phyloP scores from a whole-genome alignment of 1,140 invertebrate species.

The Latrodectus geometricus region DNA sequence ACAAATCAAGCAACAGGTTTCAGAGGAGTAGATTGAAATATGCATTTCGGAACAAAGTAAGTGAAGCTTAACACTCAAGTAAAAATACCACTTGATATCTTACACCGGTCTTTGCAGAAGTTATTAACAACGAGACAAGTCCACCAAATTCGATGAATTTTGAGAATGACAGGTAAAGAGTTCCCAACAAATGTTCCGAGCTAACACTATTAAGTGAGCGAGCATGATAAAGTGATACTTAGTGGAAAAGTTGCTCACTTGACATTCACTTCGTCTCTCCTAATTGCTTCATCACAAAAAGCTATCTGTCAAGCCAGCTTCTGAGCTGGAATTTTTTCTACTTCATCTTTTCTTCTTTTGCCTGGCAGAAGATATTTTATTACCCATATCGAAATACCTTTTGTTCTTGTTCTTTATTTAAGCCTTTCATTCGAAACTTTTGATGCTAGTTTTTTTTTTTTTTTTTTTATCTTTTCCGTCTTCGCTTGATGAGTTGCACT shows the following conservation, averaged over 20 bases:
- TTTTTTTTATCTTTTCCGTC: background rate
- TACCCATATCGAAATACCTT: background rate
- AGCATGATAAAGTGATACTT: slow-evolving; percentile 53
- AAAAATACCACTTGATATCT: background rate
- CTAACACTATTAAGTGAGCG: slow-evolving; percentile 46
- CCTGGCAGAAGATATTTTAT: slow-evolving; percentile 41
- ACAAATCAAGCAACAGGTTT: slow-evolving; percentile 4
- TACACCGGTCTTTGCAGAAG: slow-evolving; percentile 14
- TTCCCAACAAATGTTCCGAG: slow-evolving; percentile 45
- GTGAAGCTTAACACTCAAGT: background rate
- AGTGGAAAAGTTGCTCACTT: slow-evolving; percentile 40
- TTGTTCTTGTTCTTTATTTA: no score
- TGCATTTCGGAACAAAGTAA: background rate
- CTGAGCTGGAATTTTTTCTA: slow-evolving; percentile 30
- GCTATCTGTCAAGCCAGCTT: slow-evolving; percentile 52
- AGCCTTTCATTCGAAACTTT: background rate
- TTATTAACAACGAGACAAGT: slow-evolving; percentile 39
- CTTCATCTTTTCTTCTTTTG: slow-evolving; percentile 45
- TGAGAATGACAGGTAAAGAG: slow-evolving; percentile 46
- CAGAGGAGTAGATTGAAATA: background rate
- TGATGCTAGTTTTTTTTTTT: background rate
- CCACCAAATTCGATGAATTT: slow-evolving; percentile 55
- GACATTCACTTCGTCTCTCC: slow-evolving; percentile 54
- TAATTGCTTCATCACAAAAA: slow-evolving; percentile 61
- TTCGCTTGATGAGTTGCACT: background rate